phyloP scores from a whole-genome alignment of 2,797 vertebrate genomes.

The Scarus forsteni region DNA sequence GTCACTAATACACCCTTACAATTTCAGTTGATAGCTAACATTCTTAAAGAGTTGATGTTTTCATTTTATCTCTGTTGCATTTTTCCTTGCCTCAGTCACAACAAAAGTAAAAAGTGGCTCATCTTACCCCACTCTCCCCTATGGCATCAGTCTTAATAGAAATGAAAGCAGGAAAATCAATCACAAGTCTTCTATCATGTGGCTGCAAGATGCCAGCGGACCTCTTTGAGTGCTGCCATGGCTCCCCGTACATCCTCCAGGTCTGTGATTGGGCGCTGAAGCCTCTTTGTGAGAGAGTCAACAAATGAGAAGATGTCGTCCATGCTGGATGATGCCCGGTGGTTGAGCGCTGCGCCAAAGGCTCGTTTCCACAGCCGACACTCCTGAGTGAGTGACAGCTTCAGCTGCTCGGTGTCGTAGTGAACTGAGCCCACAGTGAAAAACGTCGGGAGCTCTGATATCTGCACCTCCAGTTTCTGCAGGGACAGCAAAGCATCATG shows the following conservation, averaged over 20 bases:
- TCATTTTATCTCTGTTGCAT: no score
- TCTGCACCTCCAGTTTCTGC: slow-evolving; percentile 85
- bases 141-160: background rate
- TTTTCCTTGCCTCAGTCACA: no score
- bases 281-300: slow-evolving; percentile 81
- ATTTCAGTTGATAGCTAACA: no score
- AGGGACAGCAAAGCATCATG: slow-evolving; percentile 9
- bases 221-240: slow-evolving; percentile 85
- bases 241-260: slow-evolving; percentile 85
- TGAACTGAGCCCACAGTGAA: slow-evolving; percentile 76
- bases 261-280: slow-evolving; percentile 85
- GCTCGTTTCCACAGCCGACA: slow-evolving; percentile 83
- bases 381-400: slow-evolving; percentile 85
- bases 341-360: slow-evolving; percentile 84
- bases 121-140: no score
- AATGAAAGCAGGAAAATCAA: background rate
- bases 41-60: no score
- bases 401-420: slow-evolving; percentile 80
- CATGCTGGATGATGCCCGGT: slow-evolving; percentile 81
- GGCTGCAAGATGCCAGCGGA: slow-evolving; percentile 15
- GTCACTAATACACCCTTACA: no score
- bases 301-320: slow-evolving; percentile 82
- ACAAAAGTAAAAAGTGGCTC: no score
- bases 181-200: no score
- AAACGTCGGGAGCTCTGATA: slow-evolving; percentile 81